Conservation (phyloP, 2,797 vertebrate species). For the Enteromius fasciolatus region DNA sequence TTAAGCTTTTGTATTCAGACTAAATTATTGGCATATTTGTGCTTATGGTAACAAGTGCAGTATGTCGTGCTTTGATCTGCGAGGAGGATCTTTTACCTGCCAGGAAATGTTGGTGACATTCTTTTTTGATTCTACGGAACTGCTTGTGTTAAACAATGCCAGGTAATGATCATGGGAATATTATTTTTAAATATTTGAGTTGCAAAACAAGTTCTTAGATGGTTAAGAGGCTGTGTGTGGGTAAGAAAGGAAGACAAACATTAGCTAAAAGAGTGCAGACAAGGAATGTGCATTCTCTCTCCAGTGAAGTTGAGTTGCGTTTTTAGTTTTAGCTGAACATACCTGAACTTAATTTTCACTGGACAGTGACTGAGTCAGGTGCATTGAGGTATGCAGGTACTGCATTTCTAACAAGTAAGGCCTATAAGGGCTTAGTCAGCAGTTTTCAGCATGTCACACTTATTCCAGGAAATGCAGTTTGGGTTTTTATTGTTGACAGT, state of each 20-base stretch:
- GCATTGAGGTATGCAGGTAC: constrained; percentile 1
- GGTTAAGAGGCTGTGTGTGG: not conserved
- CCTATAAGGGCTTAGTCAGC: not conserved
- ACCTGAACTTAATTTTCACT: constrained; percentile 3
- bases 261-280: not conserved
- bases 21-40: constrained; percentile 14
- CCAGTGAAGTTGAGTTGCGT: not conserved
- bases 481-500: not conserved
- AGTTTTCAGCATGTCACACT: constrained; percentile 3
- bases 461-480: constrained; percentile 14
- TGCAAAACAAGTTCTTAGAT: not conserved
- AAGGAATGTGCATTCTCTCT: not conserved
- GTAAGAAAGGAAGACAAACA: not conserved
- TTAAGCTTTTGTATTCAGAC: not conserved
- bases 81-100: not conserved
- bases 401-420: constrained; percentile 11
- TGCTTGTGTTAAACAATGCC: not conserved
- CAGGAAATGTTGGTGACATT: not conserved
- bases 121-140: not conserved
- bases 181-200: not conserved
- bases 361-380: not conserved
- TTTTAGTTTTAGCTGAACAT: constrained; percentile 2
- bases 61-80: constrained; percentile 7
- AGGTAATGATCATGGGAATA: constrained; percentile 17
- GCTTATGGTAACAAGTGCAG: not conserved